Percentiles rank a stretch among this genome's conserved stretches.
Evolutionary conservation across 2,113 vertebrate species (phyloP).

Genomic region (Gasterosteus aculeatus): DNA sequence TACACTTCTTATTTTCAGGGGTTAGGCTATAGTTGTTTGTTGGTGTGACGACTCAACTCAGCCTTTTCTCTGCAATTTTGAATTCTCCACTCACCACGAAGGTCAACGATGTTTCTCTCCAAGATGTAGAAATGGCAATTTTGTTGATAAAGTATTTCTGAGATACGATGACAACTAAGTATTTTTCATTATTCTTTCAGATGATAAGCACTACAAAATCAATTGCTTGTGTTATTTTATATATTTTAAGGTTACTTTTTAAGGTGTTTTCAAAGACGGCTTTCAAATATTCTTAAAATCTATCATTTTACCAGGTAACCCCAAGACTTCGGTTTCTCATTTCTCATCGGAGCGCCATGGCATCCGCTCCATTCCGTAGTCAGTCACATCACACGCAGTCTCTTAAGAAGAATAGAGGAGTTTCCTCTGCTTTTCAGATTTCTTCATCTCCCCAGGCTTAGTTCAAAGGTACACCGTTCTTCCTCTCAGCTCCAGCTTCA

Average conservation of each 20-base stretch:
- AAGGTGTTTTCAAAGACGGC: too few species aligned
- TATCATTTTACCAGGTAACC: neutral
- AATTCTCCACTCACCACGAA: too few species aligned
- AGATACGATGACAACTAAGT: too few species aligned
- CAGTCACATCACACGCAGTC: constrained; percentile 16
- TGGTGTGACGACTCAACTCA: too few species aligned
- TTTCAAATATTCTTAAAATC: too few species aligned
- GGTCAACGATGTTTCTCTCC: too few species aligned
- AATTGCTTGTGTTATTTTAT: too few species aligned
- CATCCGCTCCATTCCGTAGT: constrained; percentile 11
- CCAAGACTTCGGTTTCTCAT: neutral
- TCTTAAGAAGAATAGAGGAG: constrained; percentile 33
- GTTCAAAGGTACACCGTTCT: constrained; percentile 37
- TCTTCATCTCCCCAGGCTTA: constrained; percentile 11
- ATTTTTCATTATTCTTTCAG: neutral
- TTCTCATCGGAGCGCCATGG: neutral
- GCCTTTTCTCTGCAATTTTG: too few species aligned
- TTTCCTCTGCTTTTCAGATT: constrained; percentile 25
- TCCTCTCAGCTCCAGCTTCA: constrained; percentile 16
- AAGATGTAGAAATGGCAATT: too few species aligned
- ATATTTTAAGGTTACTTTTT: too few species aligned
- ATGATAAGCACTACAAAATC: neutral
- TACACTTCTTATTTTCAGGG: neutral
- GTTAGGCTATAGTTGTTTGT: neutral
- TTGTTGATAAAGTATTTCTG: too few species aligned